These are phyloP conservation scores for Silurus meridionalis DNA, from an alignment of 2,113 vertebrate genomes.

Conservation along the genomic window DNA sequence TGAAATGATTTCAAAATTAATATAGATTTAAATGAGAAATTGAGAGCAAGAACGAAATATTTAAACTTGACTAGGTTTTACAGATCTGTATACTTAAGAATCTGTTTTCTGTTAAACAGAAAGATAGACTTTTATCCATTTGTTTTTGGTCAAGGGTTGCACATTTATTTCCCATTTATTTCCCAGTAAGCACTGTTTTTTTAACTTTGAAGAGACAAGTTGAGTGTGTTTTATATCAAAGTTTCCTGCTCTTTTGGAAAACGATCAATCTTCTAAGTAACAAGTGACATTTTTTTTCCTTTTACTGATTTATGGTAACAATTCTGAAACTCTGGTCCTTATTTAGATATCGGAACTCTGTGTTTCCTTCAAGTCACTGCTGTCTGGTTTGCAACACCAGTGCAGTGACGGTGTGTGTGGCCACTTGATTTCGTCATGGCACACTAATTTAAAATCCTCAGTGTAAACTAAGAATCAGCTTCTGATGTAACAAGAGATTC, in stretches of 20 bases:
- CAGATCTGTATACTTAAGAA: background rate
- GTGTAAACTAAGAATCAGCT: background rate
- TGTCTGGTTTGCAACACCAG: background rate
- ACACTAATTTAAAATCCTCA: background rate
- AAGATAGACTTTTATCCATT: background rate
- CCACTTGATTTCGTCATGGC: background rate
- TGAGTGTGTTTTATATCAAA: background rate
- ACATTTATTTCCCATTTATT: background rate
- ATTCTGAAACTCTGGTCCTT: no score
- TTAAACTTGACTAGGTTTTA: background rate
- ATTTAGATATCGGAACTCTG: background rate
- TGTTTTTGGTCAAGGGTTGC: background rate
- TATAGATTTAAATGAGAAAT: background rate
- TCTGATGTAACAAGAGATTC: background rate
- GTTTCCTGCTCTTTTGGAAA: background rate
- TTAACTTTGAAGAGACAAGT: background rate
- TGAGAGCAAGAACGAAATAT: no score
- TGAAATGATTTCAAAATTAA: no score
- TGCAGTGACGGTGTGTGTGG: no score
- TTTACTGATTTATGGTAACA: background rate
- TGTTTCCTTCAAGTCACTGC: background rate
- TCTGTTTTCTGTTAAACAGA: background rate
- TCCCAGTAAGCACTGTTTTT: background rate
- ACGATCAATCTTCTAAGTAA: background rate
- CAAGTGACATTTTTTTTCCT: background rate